Conservation (phyloP, 2,113 vertebrate species). For the cat (Felis catus) region DNA sequence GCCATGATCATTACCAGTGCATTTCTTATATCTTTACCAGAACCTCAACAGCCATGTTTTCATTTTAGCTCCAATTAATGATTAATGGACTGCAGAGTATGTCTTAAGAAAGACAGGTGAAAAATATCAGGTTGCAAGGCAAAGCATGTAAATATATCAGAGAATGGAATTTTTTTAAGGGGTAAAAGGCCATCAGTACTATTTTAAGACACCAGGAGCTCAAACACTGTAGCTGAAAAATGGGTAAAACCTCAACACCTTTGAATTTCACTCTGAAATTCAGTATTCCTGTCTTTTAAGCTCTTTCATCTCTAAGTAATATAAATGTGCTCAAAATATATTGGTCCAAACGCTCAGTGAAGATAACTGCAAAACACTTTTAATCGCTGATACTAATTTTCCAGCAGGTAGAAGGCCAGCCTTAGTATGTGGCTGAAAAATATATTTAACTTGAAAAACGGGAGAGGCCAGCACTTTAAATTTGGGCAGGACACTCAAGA, state of each 20-base stretch:
- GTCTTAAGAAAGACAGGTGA: constrained; percentile 78
- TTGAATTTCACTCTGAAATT: constrained; percentile 45
- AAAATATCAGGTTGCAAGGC: constrained; percentile 78
- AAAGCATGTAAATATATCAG: constrained; percentile 73
- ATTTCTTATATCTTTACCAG: constrained; percentile 26
- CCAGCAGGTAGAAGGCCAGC: not conserved
- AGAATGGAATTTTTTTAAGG: not conserved
- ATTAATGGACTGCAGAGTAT: constrained; percentile 67
- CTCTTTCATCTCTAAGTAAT: constrained; percentile 25
- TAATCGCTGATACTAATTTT: constrained; percentile 10
- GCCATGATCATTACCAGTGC: not conserved
- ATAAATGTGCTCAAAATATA: constrained; percentile 58
- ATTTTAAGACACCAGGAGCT: constrained; percentile 67
- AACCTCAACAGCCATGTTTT: constrained; percentile 50
- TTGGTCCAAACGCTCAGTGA: constrained; percentile 23
- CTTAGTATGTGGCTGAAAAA: not conserved
- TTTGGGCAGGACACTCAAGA: constrained; percentile 9
- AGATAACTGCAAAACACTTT: not conserved
- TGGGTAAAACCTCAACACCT: constrained; percentile 56
- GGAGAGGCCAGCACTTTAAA: not conserved
- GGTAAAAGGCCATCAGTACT: constrained; percentile 58
- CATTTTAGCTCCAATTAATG: constrained; percentile 49
- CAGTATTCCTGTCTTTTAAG: not conserved
- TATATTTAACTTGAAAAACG: not conserved
- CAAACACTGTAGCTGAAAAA: constrained; percentile 53